Evolutionary conservation across 2,113 vertebrate genomes (phyloP).

Genomic region (Mesembrinibis cayennensis): DNA sequence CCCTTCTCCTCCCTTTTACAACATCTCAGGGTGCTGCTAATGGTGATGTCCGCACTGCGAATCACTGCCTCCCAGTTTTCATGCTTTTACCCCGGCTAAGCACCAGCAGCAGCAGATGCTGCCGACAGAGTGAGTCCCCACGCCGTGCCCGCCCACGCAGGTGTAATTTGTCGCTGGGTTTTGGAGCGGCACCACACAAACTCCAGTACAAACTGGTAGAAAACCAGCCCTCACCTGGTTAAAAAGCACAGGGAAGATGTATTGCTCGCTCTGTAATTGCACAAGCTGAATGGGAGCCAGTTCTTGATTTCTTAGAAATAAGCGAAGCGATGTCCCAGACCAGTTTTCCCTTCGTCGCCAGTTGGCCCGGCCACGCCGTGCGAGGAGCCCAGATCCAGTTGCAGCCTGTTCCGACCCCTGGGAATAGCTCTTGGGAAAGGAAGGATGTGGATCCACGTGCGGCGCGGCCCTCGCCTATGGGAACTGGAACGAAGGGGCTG

Average conservation of each 20-base stretch:
- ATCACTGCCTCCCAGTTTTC: neutral
- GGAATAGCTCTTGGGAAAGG: neutral
- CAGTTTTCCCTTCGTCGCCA: neutral
- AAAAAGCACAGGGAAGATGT: neutral
- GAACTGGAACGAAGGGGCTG: neutral
- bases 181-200: neutral
- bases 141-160: fast-evolving
- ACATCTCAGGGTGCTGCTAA: fast-evolving
- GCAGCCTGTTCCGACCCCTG: neutral
- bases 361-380: fast-evolving
- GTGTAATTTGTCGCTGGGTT: neutral
- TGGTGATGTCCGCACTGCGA: neutral
- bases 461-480: fast-evolving
- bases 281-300: slow-evolving; percentile 30
- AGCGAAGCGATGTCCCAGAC: neutral
- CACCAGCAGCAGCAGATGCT: fast-evolving
- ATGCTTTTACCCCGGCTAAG: neutral
- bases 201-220: neutral
- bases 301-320: slow-evolving; percentile 29
- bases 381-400: neutral
- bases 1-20: neutral
- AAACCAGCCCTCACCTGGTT: neutral
- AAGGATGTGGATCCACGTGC: neutral
- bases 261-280: neutral
- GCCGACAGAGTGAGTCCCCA: fast-evolving